Evolutionary conservation across 2,113 vertebrate genomes (phyloP), one percentile per base, ranked within the genome.

Genomic region (Anoplopoma fimbria): DNA sequence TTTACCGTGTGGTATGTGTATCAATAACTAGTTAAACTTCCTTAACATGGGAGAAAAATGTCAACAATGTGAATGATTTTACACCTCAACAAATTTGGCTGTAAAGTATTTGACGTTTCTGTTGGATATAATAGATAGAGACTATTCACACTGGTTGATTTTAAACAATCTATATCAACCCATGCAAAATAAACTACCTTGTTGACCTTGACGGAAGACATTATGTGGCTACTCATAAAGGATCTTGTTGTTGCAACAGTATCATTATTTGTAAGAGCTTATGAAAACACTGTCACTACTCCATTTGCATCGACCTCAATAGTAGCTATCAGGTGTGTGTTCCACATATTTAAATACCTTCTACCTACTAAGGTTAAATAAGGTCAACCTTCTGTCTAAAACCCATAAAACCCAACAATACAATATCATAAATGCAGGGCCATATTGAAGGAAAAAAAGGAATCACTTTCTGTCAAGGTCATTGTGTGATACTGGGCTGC

Each of bases 391-490:
- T 42, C 36, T 61, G 42, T 4, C 15, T 19, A 61, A 14, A 29
- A 19, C 10, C 4, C 5, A 33, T 42, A 29, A 42, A 69, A 23
- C 3, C 3, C 2, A 12, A 42, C 3, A 14, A 29, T 34, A 60
- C 7, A 19, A 36, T 45, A 36, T 58, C 6, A 27, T 36, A 23
- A 33, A 79, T 79, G 17, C 65, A 55, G 17, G 15, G 23, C 60
- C 27, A 55, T 19, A 64, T 57, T 9, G 0, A 27, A 71, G 29
- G 15, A 1, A 10, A 36, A 34, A 71, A 79, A 13, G 17, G 1
- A 79, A 70, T 67, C 63, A 38, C 6, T n/a, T 60, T 69, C 21
- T 77, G 61, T 69, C 67, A 83, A 83, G 81, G 77, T 83, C 67
- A 69, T 27, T 53, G 49, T 71, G 27, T 61, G 51, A 61, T 65